These are phyloP conservation scores for Halcyon malimbica DNA, from an alignment of 2,113 vertebrate species.

Conservation along the genomic window DNA sequence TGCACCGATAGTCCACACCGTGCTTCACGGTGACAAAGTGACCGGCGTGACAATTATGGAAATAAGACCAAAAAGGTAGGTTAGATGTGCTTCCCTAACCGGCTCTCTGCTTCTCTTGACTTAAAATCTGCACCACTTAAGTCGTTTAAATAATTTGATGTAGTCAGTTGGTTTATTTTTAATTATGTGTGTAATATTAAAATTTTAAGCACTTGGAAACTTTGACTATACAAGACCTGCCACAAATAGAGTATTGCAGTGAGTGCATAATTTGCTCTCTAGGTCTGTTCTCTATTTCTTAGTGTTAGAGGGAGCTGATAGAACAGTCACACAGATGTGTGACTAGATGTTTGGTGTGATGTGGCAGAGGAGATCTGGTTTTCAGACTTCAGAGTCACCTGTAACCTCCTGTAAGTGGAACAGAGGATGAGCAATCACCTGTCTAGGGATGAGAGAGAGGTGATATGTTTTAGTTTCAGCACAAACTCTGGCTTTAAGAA, in stretches of 20 bases:
- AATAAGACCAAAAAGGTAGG: conserved; percentile 88
- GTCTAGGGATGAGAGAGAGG: neutral
- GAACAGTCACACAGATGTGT: neutral
- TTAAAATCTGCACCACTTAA: neutral
- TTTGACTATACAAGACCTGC: neutral
- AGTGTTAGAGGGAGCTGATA: neutral
- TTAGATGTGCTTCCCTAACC: neutral
- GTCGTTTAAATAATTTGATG: neutral
- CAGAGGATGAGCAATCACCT: neutral
- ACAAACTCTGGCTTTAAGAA: neutral
- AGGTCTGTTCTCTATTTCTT: neutral
- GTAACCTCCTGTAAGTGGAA: neutral
- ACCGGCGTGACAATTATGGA: conserved; percentile 95
- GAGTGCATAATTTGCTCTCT: neutral
- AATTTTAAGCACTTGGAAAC: neutral
- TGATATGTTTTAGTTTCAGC: neutral
- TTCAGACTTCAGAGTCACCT: neutral
- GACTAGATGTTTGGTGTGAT: neutral
- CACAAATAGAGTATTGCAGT: neutral
- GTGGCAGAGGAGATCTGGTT: neutral
- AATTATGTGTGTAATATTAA: neutral
- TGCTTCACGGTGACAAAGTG: conserved; percentile 86
- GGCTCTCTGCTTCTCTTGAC: neutral
- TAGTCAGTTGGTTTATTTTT: neutral
- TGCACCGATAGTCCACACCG: conserved; percentile 89